Base-by-base conservation (phyloP, 2,888 invertebrate species). In the Melipona beecheii region DNA sequence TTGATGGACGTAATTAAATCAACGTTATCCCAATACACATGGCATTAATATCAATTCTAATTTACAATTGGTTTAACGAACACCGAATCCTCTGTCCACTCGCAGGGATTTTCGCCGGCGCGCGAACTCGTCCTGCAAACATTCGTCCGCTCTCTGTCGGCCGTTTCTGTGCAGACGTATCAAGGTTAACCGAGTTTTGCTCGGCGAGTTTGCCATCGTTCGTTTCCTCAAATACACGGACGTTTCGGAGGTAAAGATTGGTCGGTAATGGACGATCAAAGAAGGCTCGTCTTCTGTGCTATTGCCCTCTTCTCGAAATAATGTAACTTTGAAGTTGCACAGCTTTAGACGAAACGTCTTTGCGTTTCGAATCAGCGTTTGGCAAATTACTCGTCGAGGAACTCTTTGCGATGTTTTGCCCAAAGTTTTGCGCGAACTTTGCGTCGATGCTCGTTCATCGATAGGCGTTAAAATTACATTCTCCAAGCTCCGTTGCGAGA, bases 1-100 rank as follows among this genome's bases (percentile, higher is more conserved):
- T 62, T 27, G 68, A 60, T 50, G 54, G 54, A 13, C 62, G 36
- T 81, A 72, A 83, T 72, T 80, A 80, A 65, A 75, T 52, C 70
- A 65, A 60, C 50, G 24, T 72, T 72, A 75, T 71, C 52, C 31
- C 75, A 75, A 81, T 83, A 43, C 43, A 43, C 43, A 43, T 9
- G 43, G 43, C 9, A 81, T 75, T 73, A 76, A 76, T 70, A 76
- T 31, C 76, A 64, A 36, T 69, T 50, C 58, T 76, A 69, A 69
- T 76, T 76, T 62, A 52, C 36, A 31, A 52, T 69, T 36, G 36
- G 52, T 76, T 76, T 71, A 62, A 70, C 54, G 52, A 76, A 76
- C 49, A 21, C 43, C 43, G 49, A 24, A 2, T 11, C 4, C 19
- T 17, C 15, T 2, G 6, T 2, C 27, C 3, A 5, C 17, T 31